Percentiles rank a stretch among this genome's conserved stretches.
Evolutionary conservation across 1,140 invertebrate genomes (phyloP).

Genomic region (Arctopsyche grandis): DNA sequence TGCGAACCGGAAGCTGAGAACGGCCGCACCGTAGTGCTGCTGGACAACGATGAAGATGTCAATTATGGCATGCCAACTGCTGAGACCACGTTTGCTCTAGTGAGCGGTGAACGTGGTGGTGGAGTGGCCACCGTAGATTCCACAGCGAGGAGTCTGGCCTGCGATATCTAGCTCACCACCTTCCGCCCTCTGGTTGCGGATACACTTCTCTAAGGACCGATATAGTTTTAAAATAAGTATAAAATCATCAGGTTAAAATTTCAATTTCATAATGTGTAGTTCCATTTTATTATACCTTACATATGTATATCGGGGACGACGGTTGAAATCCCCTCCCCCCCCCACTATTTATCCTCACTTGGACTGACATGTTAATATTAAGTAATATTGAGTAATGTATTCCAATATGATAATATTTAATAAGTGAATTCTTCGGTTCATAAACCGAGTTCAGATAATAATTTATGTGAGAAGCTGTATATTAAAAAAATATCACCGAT

Average conservation of each 20-base stretch:
- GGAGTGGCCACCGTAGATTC: constrained; percentile 30
- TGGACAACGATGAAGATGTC: constrained; percentile 36
- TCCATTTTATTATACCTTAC: too few species aligned
- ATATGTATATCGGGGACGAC: too few species aligned
- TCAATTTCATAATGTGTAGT: too few species aligned
- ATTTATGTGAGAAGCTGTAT: too few species aligned
- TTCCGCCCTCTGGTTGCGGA: constrained; percentile 36
- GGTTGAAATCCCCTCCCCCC: too few species aligned
- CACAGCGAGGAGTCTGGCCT: constrained; percentile 28
- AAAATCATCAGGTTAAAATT: background rate
- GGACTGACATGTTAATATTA: too few species aligned
- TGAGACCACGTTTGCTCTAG: constrained; percentile 35
- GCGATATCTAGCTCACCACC: constrained; percentile 36
- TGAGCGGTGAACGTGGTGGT: constrained; percentile 24
- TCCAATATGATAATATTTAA: too few species aligned
- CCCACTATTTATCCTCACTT: too few species aligned
- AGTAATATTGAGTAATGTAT: too few species aligned
- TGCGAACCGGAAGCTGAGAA: constrained; percentile 35
- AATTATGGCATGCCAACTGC: constrained; percentile 39
- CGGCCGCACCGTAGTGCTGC: constrained; percentile 28
- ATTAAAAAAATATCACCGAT: too few species aligned
- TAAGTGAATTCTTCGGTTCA: too few species aligned
- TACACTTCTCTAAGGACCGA: constrained; percentile 15
- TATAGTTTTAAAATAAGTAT: background rate
- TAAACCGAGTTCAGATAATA: too few species aligned